A percentile compares a stretch with the other conserved stretches of the same genome.
These are phyloP conservation scores for Drosophila subobscura DNA, from an alignment of 1,140 invertebrate species.

Conservation along the genomic window DNA sequence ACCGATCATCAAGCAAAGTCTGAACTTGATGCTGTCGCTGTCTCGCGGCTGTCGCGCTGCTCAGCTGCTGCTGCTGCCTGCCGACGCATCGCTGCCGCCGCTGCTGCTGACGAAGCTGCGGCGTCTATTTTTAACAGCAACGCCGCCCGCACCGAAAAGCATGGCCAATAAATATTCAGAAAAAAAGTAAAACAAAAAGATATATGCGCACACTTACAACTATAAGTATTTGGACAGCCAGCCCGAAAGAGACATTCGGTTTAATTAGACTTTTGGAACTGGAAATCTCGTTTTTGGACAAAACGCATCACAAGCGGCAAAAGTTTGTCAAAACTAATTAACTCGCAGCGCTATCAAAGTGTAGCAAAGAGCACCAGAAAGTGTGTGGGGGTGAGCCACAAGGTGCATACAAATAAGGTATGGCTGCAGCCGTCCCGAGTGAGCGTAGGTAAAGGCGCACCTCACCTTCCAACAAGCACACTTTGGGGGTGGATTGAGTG, in stretches of 20 bases:
- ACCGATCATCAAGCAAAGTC: conserved; percentile 35
- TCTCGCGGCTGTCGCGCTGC: conserved; percentile 47
- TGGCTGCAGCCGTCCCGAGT: too few relatives aligned
- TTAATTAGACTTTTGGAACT: conserved; percentile 50
- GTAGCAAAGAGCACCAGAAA: too few relatives aligned
- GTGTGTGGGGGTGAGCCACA: not conserved
- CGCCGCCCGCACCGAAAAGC: conserved; percentile 32
- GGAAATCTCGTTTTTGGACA: conserved; percentile 24
- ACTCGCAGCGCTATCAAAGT: too few relatives aligned
- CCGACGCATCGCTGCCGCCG: conserved; percentile 29
- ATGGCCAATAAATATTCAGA: conserved; percentile 51
- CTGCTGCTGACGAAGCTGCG: conserved; percentile 40
- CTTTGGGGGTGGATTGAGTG: conserved; percentile 4
- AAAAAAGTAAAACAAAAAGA: conserved; percentile 21
- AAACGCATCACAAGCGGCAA: too few relatives aligned
- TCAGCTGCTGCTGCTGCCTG: conserved; percentile 2
- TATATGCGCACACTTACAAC: conserved; percentile 13
- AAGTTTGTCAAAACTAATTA: too few relatives aligned
- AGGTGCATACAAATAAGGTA: conserved; percentile 27
- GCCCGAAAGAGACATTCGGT: conserved; percentile 21
- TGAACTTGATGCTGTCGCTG: conserved; percentile 78
- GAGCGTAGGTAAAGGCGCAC: too few relatives aligned
- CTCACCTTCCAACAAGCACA: too few relatives aligned
- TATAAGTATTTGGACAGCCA: conserved; percentile 10
- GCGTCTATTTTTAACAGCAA: conserved; percentile 54